Conservation (phyloP, 2,113 vertebrate genomes). For the Nestor notabilis region DNA sequence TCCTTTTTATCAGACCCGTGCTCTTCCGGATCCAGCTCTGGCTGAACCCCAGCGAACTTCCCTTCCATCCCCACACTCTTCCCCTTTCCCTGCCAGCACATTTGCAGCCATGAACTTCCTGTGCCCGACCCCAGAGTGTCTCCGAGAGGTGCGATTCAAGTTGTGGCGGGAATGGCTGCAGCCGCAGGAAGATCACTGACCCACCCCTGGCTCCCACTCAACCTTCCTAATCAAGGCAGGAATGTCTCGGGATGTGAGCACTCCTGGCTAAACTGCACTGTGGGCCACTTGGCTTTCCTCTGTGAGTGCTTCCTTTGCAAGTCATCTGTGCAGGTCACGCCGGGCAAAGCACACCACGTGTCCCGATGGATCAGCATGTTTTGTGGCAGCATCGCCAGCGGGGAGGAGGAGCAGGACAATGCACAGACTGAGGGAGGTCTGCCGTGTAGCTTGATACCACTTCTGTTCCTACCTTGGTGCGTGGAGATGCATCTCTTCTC, state of each 20-base stretch:
- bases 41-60: constrained; percentile 49
- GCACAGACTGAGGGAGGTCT: neutral
- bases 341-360: neutral
- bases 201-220: constrained; percentile 52
- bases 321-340: neutral
- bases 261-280: neutral
- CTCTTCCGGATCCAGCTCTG: neutral
- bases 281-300: neutral
- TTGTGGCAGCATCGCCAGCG: fast-evolving
- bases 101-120: constrained; percentile 51
- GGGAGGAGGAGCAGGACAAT: neutral
- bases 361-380: neutral
- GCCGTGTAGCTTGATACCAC: neutral
- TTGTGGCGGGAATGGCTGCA: neutral
- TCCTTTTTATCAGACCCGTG: constrained; percentile 1
- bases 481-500: fast-evolving
- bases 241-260: neutral
- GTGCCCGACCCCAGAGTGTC: neutral
- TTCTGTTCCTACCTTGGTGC: neutral
- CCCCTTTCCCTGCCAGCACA: neutral
- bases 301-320: neutral
- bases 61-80: neutral
- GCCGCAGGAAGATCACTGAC: neutral
- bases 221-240: constrained; percentile 27
- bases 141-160: constrained; percentile 9